These are phyloP conservation scores for Actinostola sp. DNA, from an alignment of 92 coral and sea anemone species.

Conservation along the genomic window DNA sequence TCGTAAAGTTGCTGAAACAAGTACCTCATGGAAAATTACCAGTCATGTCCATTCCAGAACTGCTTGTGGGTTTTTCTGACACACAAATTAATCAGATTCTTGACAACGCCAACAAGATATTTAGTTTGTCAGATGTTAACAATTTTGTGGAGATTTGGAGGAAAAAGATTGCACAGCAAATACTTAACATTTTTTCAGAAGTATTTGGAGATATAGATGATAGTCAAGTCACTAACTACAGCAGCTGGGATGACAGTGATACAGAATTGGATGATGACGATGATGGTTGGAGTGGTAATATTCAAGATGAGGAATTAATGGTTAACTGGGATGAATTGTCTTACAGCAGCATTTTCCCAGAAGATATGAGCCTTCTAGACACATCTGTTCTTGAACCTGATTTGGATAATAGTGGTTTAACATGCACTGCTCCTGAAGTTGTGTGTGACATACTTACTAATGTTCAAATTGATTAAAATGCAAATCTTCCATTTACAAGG, in stretches of 20 bases:
- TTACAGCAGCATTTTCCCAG: slow-evolving; percentile 26
- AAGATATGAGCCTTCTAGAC: slow-evolving; percentile 20
- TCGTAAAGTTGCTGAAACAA: slow-evolving; percentile 1
- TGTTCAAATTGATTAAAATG: slow-evolving; percentile 28
- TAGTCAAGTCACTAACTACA: background rate
- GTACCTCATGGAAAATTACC: slow-evolving; percentile 21
- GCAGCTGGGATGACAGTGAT: slow-evolving; percentile 12
- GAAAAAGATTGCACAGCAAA: slow-evolving; percentile 32
- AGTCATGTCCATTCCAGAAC: too few relatives aligned
- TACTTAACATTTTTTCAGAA: slow-evolving; percentile 28
- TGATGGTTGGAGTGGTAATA: slow-evolving; percentile 28
- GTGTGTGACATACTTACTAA: slow-evolving; percentile 32
- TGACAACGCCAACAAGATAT: slow-evolving; percentile 28
- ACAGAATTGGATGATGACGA: slow-evolving; percentile 28
- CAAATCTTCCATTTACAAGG: background rate
- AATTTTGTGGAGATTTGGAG: slow-evolving; percentile 54
- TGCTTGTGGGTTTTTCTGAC: too few relatives aligned
- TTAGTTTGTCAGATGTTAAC: slow-evolving; percentile 38
- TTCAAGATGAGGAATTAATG: slow-evolving; percentile 34
- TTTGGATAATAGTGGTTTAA: slow-evolving; percentile 1
- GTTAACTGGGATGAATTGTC: slow-evolving; percentile 41
- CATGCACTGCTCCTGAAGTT: slow-evolving; percentile 29
- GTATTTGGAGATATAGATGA: slow-evolving; percentile 36
- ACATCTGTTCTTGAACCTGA: background rate
- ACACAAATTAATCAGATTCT: slow-evolving; percentile 33